A percentile compares a stretch with the other conserved stretches of the same genome.
Conservation (phyloP, 2,113 vertebrate species). For the Clarias gariepinus region DNA sequence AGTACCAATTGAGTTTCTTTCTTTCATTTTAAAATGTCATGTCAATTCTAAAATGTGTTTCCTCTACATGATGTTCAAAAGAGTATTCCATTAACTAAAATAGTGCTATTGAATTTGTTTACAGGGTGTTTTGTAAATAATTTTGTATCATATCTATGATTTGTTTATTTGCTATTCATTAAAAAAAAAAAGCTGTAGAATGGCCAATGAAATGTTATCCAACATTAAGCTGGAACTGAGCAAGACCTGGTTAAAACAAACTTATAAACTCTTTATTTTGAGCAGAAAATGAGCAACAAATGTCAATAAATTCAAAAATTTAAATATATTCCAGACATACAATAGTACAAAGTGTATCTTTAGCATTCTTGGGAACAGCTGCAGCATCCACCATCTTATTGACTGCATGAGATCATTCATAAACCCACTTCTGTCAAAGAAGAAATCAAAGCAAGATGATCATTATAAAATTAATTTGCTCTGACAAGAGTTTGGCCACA, state of each 20-base stretch:
- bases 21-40: no score
- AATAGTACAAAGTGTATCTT: neutral
- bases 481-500: neutral
- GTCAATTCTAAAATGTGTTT: no score
- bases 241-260: neutral
- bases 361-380: neutral
- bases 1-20: no score
- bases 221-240: neutral
- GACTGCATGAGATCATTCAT: neutral
- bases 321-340: neutral
- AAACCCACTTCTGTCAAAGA: neutral
- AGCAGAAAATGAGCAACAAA: neutral
- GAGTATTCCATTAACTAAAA: no score
- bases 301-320: neutral
- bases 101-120: no score
- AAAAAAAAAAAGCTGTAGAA: neutral
- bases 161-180: neutral
- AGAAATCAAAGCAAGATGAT: neutral
- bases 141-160: no score
- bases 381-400: neutral
- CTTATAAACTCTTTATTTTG: conserved; percentile 1
- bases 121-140: no score
- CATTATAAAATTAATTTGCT: neutral
- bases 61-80: no score
- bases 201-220: neutral